Percentiles rank a stretch among this genome's conserved stretches.
Evolutionary conservation across 2,113 vertebrate species (phyloP).

Genomic region (Geothlypis trichas): DNA sequence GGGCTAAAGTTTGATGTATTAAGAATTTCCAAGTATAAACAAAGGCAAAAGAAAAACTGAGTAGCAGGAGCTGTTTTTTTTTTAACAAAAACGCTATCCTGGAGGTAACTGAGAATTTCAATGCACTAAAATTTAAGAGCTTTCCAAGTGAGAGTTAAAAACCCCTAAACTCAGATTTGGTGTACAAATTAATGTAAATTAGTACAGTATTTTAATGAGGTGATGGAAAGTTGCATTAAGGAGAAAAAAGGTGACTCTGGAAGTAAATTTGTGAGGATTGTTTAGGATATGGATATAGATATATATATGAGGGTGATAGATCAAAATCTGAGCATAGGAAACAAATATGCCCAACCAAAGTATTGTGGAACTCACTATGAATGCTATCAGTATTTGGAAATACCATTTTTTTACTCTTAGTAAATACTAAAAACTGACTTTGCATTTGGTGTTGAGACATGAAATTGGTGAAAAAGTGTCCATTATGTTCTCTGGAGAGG

Average conservation of each 20-base stretch:
- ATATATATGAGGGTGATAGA: not conserved
- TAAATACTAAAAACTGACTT: not conserved
- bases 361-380: not conserved
- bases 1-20: not conserved
- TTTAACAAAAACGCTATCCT: not conserved
- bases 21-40: not conserved
- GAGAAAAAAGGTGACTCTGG: not conserved
- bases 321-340: not conserved
- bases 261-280: not conserved
- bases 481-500: not conserved
- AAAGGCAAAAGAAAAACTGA: not conserved
- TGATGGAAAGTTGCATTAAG: not conserved
- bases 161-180: not conserved
- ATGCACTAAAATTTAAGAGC: not conserved
- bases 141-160: not conserved
- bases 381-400: not conserved
- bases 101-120: not conserved
- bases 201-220: not conserved
- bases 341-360: not conserved
- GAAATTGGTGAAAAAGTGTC: not conserved
- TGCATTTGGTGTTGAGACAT: not conserved
- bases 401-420: not conserved
- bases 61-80: not conserved
- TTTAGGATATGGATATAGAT: not conserved
- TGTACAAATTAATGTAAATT: not conserved